These are phyloP conservation scores for Ispidina picta DNA, from an alignment of 2,797 vertebrate species.

Conservation along the genomic window DNA sequence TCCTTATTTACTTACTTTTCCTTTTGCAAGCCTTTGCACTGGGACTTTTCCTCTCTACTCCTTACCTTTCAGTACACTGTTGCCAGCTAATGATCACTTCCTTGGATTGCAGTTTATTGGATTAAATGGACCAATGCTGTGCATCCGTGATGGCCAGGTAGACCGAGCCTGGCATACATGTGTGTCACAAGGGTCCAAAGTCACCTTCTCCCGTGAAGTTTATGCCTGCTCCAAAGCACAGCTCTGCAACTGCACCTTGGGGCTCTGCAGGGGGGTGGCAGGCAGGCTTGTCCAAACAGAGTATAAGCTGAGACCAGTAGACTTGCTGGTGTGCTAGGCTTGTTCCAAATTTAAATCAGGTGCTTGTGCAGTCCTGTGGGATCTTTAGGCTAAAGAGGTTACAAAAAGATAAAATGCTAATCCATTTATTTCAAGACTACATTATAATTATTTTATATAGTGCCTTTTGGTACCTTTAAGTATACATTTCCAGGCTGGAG, in stretches of 20 bases:
- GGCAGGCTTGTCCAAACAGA: background rate
- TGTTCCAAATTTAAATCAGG: background rate
- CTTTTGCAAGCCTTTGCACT: background rate
- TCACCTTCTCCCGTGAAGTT: background rate
- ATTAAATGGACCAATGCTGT: background rate
- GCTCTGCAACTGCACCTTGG: background rate
- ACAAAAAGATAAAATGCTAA: background rate
- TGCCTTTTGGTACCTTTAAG: background rate
- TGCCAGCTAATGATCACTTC: background rate
- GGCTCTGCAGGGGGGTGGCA: background rate
- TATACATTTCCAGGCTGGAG: background rate
- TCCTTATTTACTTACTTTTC: constrained; percentile 16
- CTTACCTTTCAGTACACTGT: background rate
- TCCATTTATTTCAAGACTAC: background rate
- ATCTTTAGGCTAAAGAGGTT: background rate
- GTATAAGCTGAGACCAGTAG: background rate
- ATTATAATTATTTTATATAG: background rate
- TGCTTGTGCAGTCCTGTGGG: background rate
- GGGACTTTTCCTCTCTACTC: background rate
- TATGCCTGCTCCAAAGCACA: background rate
- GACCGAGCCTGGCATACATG: background rate
- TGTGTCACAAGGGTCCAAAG: fast-evolving
- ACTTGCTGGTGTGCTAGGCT: background rate
- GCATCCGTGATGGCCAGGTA: background rate
- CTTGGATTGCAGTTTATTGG: background rate